phyloP scores from a whole-genome alignment of 2,113 vertebrate species.

The Prunella himalayana region DNA sequence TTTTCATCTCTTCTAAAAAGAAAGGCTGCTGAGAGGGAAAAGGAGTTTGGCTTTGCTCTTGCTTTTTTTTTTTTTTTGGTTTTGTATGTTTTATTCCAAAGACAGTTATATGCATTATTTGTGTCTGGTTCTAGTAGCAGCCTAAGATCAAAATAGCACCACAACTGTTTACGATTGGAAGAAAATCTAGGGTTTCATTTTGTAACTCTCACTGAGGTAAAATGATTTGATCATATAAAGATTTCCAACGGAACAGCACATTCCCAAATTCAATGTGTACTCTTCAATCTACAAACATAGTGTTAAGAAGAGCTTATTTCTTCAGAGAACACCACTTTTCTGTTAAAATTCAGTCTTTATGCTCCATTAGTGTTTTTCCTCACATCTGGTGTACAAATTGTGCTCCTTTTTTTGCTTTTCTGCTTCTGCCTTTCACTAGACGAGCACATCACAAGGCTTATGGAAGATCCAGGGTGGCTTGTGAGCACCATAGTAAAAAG shows the following conservation, averaged over 20 bases:
- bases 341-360: slow-evolving; percentile 44
- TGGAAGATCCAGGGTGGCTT: slow-evolving; percentile 4
- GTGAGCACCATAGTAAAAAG: not conserved
- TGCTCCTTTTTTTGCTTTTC: not conserved
- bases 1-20: not conserved
- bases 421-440: not conserved
- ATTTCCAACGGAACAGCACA: slow-evolving; percentile 25
- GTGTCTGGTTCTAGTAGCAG: not conserved
- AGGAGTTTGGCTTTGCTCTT: not conserved
- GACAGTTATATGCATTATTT: not conserved
- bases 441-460: not conserved
- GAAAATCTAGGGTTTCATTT: slow-evolving; percentile 28
- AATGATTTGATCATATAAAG: slow-evolving; percentile 26
- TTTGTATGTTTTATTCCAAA: not conserved
- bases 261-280: not conserved
- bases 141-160: slow-evolving; percentile 38
- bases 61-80: not conserved
- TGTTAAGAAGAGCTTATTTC: slow-evolving; percentile 46
- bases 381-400: slow-evolving; percentile 24
- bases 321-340: slow-evolving; percentile 20
- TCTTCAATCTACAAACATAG: not conserved
- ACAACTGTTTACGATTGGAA: slow-evolving; percentile 25
- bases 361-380: slow-evolving; percentile 9
- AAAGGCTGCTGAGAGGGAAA: not conserved
- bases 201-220: not conserved